phyloP scores from a whole-genome alignment of 2,797 vertebrate species.

The Buceros bicornis region DNA sequence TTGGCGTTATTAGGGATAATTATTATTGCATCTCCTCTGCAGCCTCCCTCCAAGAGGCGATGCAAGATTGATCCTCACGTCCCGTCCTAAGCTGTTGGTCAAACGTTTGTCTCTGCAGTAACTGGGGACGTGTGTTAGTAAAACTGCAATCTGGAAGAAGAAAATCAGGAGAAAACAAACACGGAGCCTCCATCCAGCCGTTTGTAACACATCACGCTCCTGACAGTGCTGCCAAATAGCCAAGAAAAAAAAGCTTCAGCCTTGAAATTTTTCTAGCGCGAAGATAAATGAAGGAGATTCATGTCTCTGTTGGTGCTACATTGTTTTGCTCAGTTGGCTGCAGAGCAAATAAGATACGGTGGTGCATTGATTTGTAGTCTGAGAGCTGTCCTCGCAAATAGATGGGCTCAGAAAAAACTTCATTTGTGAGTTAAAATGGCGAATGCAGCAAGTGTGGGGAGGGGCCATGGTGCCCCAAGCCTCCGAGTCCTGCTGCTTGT shows the following conservation, averaged over 20 bases:
- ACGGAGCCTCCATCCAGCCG: not conserved
- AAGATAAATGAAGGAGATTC: constrained; percentile 68
- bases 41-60: not conserved
- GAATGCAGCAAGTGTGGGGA: not conserved
- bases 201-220: constrained; percentile 3
- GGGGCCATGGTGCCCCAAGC: not conserved
- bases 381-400: constrained; percentile 22
- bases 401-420: constrained; percentile 35
- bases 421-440: not conserved
- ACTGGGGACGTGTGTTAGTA: not conserved
- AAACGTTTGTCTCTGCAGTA: not conserved
- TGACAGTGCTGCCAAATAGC: constrained; percentile 7
- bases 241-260: constrained; percentile 4
- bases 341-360: constrained; percentile 45
- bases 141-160: constrained; percentile 4
- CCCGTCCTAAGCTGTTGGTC: not conserved
- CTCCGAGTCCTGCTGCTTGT: accelerated
- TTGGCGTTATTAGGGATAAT: accelerated
- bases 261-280: constrained; percentile 19
- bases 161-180: constrained; percentile 36
- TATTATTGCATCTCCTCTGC: not conserved
- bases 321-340: constrained; percentile 66
- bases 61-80: accelerated
- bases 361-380: constrained; percentile 46
- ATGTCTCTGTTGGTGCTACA: constrained; percentile 50